A percentile compares a stretch with the other conserved stretches of the same genome.
These are phyloP conservation scores for Naso thynnoides DNA, from an alignment of 2,797 vertebrate genomes.

Conservation along the genomic window DNA sequence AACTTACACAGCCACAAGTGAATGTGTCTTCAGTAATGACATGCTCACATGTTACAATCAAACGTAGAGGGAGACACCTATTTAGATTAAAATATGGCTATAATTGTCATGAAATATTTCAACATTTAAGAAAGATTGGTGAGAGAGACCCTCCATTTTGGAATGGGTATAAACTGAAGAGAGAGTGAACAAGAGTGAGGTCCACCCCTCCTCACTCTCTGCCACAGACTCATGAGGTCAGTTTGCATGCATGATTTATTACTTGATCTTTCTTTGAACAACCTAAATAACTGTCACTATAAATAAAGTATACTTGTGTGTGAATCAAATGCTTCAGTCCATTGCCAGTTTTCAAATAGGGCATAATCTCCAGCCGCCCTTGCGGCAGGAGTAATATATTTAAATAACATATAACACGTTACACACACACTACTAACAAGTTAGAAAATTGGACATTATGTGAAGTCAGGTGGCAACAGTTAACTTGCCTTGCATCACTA, in stretches of 20 bases:
- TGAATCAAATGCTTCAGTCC: background rate
- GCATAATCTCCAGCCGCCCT: background rate
- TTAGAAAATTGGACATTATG: background rate
- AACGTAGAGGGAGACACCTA: background rate
- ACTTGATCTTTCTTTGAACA: background rate
- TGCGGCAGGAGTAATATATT: background rate
- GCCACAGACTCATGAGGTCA: background rate
- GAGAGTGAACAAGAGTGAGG: background rate
- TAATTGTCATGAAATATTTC: background rate
- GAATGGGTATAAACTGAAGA: background rate
- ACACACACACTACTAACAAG: background rate
- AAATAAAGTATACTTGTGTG: background rate
- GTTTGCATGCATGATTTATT: background rate
- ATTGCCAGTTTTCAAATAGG: background rate
- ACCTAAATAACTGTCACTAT: background rate
- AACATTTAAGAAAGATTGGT: background rate
- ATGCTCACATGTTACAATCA: background rate
- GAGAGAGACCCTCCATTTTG: background rate
- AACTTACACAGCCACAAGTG: background rate
- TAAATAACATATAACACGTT: background rate
- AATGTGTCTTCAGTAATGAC: background rate
- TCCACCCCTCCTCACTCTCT: background rate
- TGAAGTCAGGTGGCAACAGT: constrained; percentile 2
- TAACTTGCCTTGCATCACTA: background rate
- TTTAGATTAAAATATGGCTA: background rate